Evolutionary conservation across 2,113 vertebrate genomes (phyloP).

Genomic region (Brachyhypopomus occidentalis): DNA sequence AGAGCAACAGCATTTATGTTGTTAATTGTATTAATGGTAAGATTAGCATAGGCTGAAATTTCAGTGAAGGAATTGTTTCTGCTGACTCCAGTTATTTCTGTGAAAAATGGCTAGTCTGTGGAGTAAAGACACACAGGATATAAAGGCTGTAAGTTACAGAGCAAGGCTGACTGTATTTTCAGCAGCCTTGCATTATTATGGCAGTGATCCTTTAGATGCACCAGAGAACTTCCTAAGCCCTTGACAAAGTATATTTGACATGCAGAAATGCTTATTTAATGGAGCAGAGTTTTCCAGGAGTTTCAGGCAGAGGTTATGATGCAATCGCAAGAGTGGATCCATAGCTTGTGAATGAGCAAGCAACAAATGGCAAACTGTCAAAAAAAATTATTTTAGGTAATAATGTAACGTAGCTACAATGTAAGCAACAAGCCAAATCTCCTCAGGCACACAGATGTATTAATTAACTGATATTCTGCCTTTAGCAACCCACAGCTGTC

Average conservation of each 20-base stretch:
- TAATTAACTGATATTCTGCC: slow-evolving; percentile 14
- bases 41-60: background rate
- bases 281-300: background rate
- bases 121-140: background rate
- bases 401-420: background rate
- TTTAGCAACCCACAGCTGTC: slow-evolving; percentile 38
- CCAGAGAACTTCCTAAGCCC: slow-evolving; percentile 27
- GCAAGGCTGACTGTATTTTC: background rate
- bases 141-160: background rate
- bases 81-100: background rate
- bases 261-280: slow-evolving; percentile 45
- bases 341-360: background rate
- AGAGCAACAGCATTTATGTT: background rate
- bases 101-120: background rate
- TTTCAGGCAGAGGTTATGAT: background rate
- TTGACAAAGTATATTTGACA: slow-evolving; percentile 28
- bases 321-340: slow-evolving; percentile 5
- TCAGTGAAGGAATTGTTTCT: background rate
- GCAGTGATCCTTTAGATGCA: slow-evolving; percentile 55
- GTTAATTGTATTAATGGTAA: background rate
- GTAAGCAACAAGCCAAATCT: background rate
- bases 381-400: background rate
- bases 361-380: background rate
- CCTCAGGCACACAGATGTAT: slow-evolving; percentile 34
- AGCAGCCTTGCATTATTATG: slow-evolving; percentile 51